Evolutionary conservation across 2,888 invertebrate genomes (phyloP).

Genomic region (Eumerus sabulonum): DNA sequence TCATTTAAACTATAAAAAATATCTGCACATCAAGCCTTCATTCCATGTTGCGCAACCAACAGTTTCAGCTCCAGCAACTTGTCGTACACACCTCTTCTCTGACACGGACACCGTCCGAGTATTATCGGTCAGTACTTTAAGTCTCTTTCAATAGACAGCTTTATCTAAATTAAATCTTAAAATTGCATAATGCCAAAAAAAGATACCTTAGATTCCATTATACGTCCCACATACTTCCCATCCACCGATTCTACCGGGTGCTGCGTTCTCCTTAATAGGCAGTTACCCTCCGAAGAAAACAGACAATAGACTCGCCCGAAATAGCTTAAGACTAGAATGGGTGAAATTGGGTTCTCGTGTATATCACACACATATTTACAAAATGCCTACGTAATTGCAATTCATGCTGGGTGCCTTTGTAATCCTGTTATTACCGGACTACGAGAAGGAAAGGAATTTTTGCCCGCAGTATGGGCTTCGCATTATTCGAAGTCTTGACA

Average conservation of each 20-base stretch:
- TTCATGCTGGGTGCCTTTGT: slow-evolving; percentile 29
- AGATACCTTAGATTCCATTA: slow-evolving; percentile 24
- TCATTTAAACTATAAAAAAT: too few species aligned
- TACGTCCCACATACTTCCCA: too few species aligned
- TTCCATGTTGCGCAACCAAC: too few species aligned
- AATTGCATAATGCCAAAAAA: slow-evolving; percentile 35
- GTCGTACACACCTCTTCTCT: too few species aligned
- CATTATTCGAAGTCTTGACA: slow-evolving; percentile 39
- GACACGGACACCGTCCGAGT: too few species aligned
- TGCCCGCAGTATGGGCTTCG: slow-evolving; percentile 27
- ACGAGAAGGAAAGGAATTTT: slow-evolving; percentile 18
- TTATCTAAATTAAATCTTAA: slow-evolving; percentile 54
- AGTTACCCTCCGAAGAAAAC: too few species aligned
- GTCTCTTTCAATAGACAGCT: slow-evolving; percentile 42
- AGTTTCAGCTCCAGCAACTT: too few species aligned
- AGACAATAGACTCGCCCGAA: neutral
- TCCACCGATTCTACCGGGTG: too few species aligned
- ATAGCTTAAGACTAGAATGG: neutral
- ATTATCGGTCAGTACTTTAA: slow-evolving; percentile 24
- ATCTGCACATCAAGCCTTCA: too few species aligned
- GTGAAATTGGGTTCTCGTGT: slow-evolving; percentile 1
- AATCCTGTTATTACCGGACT: slow-evolving; percentile 12
- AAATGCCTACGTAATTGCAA: slow-evolving; percentile 41
- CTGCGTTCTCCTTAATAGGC: too few species aligned
- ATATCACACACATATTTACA: slow-evolving; percentile 1